Evolutionary conservation across 2,888 invertebrate species (phyloP), one percentile per base, ranked within the genome.

Genomic region (Crepidodera aurea): DNA sequence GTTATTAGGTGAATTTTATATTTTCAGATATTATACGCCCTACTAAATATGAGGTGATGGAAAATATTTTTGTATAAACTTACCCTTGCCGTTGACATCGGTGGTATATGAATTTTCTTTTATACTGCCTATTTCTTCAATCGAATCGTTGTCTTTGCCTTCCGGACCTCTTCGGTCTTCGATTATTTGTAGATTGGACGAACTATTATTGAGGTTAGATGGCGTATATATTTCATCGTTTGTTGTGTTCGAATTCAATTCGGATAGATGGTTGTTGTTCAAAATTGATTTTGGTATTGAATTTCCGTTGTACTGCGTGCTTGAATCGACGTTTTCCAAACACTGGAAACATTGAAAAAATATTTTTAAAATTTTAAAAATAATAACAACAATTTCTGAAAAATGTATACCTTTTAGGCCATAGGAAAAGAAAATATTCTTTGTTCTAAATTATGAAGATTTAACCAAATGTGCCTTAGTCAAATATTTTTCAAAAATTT

Each of bases 101-200:
- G 90, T 87, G 71, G 88, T 86, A 83, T 89, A 88, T 42, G 77
- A 78, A 66, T 73, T 79, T 83, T 83, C 85, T 53, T 71, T 72
- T 3, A 68, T 60, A 80, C 86, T 86, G 80, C 87, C 85, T 75
- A 86, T 78, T 76, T 88, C 86, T 51, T 83, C 83, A 72, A 86
- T 83, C 15, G 86, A 85, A 74, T 92, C 91, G 79, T 91, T 88
- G 81, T 93, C 93, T 78, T 91, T 91, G 18, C 93, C 93, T 76
- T 93, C 93, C 2, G 93, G 93, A 46, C 90, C 91, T 79, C 86
- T 86, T 19, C 90, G 81, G 58, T 71, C 68, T 50, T 75, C 76
- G 18, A 71, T 56, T n/a, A 71, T 51, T 37, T 72, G 72, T 25
- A 72, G 15, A 15, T 67, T 69, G 39, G 42, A 66, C 22, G 22